Base-by-base conservation (phyloP, 2,113 vertebrate genomes). In the Miniopterus natalensis region DNA sequence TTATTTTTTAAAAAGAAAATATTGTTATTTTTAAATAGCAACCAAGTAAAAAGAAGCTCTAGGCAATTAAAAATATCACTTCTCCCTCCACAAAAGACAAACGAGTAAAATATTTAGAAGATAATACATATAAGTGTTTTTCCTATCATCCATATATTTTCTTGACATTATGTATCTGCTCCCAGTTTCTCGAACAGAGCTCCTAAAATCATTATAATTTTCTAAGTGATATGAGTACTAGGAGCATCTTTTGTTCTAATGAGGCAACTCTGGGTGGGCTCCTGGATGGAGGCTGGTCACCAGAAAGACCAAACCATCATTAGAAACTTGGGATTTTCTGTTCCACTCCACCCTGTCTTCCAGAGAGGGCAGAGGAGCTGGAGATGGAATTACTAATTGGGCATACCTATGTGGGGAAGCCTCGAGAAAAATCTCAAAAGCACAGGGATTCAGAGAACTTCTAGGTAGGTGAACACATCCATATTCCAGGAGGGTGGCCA, bases 71-170 rank as follows among this genome's bases (percentile, higher is more conserved):
- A 27, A 63, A 61, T 63, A 92, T 68, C 31, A 86, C 23, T 18
- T 49, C 14, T 78, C 7, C 15, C 29, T 9, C 2, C 21, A 18
- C 40, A 63, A 96, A 71, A 63, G 23, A 13, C 2, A 75, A 84
- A 40, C n/a, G 45, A 61, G 10, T 36, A 95, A 84, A 92, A 78
- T 61, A 88, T 51, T 88, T 74, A 74, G 79, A 92, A 78, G 21
- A 83, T 78, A 36, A 80, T 10, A 2, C 40, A 29, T 51, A 83
- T 13, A 57, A 13, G 13, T 4, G 15, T 74, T 29, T 74, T 27
- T 74, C 42, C 15, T 47, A 29, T 74, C 71, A 47, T 42, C 8
- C 71, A 49, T 13, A 15, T 47, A 74, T 47, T 74, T 74, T 17
- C 71, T 74, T 74, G 29, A 65, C 29, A 65, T 65, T 15, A n/a